Conservation (phyloP, 2,797 vertebrate species). For the Loriculus beryllinus region DNA sequence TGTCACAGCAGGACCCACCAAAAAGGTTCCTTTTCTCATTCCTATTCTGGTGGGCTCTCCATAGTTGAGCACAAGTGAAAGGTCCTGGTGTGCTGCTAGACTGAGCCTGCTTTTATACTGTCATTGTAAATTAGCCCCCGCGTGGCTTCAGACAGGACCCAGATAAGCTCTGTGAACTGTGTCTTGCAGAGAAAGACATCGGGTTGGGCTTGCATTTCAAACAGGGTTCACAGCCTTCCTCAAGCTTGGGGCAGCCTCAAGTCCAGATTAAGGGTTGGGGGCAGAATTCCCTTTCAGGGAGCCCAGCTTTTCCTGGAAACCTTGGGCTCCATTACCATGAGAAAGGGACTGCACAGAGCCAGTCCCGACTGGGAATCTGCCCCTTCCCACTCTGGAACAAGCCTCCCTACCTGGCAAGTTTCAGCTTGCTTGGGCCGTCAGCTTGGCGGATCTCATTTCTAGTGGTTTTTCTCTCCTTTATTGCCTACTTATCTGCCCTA, state of each 20-base stretch:
- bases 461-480: constrained; percentile 16
- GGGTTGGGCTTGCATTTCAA: not conserved
- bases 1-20: not conserved
- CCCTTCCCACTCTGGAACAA: constrained; percentile 16
- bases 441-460: constrained; percentile 31
- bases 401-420: constrained; percentile 35
- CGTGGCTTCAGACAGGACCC: not conserved
- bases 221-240: not conserved
- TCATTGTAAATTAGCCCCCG: not conserved
- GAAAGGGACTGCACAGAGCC: not conserved
- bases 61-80: not conserved
- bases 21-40: not conserved
- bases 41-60: not conserved
- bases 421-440: constrained; percentile 45
- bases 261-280: not conserved
- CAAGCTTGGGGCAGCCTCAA: not conserved
- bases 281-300: not conserved
- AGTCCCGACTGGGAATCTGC: constrained; percentile 22
- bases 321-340: not conserved
- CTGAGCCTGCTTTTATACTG: not conserved
- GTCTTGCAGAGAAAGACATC: not conserved
- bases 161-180: not conserved
- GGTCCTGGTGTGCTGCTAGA: not conserved
- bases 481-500: constrained; percentile 19
- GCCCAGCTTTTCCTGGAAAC: not conserved